A percentile compares a stretch with the other conserved stretches of the same genome.
Evolutionary conservation across 2,888 invertebrate species (phyloP).

Genomic region (Trachelus stipa): DNA sequence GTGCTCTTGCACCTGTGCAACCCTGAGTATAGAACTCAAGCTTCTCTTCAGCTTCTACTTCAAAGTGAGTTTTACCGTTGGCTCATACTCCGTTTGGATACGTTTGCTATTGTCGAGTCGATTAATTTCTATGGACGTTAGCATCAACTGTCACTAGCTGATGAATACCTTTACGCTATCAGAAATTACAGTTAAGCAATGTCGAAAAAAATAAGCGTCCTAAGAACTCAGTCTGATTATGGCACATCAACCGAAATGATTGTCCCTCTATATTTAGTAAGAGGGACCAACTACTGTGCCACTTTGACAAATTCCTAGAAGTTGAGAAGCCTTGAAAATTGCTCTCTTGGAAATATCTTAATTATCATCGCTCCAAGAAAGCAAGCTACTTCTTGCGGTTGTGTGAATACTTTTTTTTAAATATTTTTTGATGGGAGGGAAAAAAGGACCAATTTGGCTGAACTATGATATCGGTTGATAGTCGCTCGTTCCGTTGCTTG

Average conservation of each 20-base stretch:
- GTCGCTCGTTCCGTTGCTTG: not conserved
- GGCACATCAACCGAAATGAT: not conserved
- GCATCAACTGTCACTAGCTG: not conserved
- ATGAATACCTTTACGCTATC: not conserved
- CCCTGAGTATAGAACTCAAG: not conserved
- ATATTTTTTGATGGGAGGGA: not conserved
- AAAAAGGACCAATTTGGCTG: not conserved
- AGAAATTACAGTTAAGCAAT: not conserved
- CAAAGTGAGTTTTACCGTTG: not conserved
- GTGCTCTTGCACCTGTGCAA: conserved; percentile 44
- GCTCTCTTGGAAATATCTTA: not conserved
- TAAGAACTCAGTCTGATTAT: not conserved
- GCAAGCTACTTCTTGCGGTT: not conserved
- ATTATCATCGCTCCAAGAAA: not conserved
- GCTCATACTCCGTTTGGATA: not conserved
- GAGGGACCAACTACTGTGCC: not conserved
- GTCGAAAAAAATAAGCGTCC: not conserved
- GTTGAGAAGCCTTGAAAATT: not conserved
- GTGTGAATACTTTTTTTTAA: not conserved
- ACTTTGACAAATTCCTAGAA: not conserved
- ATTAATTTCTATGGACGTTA: not conserved
- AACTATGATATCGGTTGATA: not conserved
- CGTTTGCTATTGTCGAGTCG: too few species aligned
- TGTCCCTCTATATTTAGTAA: not conserved
- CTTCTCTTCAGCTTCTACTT: not conserved